Evolutionary conservation across 64 coral and sea anemone genomes (phyloP), one percentile per base, ranked within the genome.

Genomic region (Stylophora pistillata): DNA sequence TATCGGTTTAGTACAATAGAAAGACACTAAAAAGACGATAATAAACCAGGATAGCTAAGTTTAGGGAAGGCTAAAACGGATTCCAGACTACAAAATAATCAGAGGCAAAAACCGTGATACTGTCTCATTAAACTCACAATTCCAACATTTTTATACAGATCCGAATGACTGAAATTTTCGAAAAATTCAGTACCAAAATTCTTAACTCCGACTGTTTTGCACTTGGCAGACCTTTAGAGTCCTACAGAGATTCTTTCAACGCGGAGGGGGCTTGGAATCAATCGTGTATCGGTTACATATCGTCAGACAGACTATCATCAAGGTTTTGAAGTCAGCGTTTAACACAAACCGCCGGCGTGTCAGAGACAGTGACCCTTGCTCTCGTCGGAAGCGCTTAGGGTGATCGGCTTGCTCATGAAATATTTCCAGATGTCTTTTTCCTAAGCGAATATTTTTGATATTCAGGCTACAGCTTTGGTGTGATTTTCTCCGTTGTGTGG

Each of bases 261-360:
- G 54, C 28, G 55, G 33, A 18, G 27, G 77, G 56, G 60, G 80
- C 33, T 33, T 65, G 58, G 18, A 47, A 31, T 82, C 31, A 82
- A 21, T 25, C 10, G 9, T 6, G 10, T 70, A 84, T 69, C 60
- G 21, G 53, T 84, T 68, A 84, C 61, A 84, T 68, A 84, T 84
- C 80, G 23, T 3, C 31, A 69, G 60, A 84, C 62, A 37, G 31
- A 53, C 60, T 70, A 26, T 84, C 80, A 84, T 84, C 80, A 70
- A 70, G 62, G 80, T 65, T 37, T 84, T 84, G 80, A 84, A 84
- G 61, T 55, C 13, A 23, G 62, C 80, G 53, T 84, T 84, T 84
- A 84, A 70, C 80, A 70, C 32, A 84, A 60, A 84, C 80, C 80
- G 80, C 60, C 61, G 80, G 53, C 62, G 55, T 14, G 77, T 57